Base-by-base conservation (phyloP, 2,113 vertebrate species). In the Chloropsis hardwickii region DNA sequence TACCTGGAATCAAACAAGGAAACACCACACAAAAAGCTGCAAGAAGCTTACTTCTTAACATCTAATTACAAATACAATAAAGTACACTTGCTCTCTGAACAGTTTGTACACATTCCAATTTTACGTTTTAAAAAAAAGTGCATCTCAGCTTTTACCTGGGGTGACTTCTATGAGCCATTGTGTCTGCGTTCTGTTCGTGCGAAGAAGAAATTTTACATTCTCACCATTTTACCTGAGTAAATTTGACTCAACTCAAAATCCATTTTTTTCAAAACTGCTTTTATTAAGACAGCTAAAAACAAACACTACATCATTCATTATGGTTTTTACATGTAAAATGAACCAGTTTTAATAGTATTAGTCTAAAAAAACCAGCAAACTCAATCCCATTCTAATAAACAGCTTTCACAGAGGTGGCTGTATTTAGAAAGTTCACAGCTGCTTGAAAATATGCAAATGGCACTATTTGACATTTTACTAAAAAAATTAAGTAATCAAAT, bases 391-490 rank as follows among this genome's bases (percentile, higher is more conserved):
- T 77, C 50, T 62, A 81, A 76, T 57, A 48, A 72, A 24, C 17
- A 81, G 23, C 40, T 67, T 86, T 45, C 24, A 42, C 1, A 61
- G 18, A 94, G 18, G 14, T 29, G 22, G 29, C 20, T 85, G 65
- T 37, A 86, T 65, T 85, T 57, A 91, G 53, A 79, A 86, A 92
- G 31, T 51, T 84, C 91, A 74, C 47, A 74, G 72, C 18, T 84
- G 53, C 69, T 56, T 84, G 27, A 51, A 86, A 89, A 91, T 28
- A 89, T 1, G 56, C 42, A 62, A 74, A 84, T 19, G 37, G 33
- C 42, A 73, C 27, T 65, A 21, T 29, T 4, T 70, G 58, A 62
- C 51, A 71, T 80, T 85, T 86, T 35, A 80, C 15, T 80, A 21
- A 76, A 84, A 27, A 77, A 73, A 71, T 24, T 53, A 40, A 53